phyloP scores from a whole-genome alignment of 2,888 invertebrate species.

The Spicauda simplicius region DNA sequence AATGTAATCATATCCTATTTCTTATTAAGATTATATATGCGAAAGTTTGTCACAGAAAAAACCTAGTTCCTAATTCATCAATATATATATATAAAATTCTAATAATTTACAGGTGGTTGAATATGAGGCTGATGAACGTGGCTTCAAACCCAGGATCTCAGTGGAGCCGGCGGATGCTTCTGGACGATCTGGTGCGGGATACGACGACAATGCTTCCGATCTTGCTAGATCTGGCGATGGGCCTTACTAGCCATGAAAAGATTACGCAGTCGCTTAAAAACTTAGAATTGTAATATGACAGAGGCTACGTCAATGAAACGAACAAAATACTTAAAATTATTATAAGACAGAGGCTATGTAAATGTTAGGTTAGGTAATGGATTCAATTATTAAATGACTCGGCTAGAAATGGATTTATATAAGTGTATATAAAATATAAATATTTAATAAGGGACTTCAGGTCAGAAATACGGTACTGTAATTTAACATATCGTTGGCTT shows the following conservation, averaged over 20 bases:
- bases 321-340: too few relatives aligned
- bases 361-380: neutral
- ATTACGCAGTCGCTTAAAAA: too few relatives aligned
- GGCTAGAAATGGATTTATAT: slow-evolving; percentile 25
- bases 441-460: neutral
- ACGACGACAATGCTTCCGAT: slow-evolving; percentile 68
- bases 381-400: slow-evolving; percentile 1
- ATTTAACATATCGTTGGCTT: neutral
- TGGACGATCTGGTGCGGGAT: slow-evolving; percentile 52
- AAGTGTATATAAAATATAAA: neutral
- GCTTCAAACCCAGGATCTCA: slow-evolving; percentile 88
- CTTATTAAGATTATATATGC: too few relatives aligned
- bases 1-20: too few relatives aligned
- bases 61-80: too few relatives aligned
- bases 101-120: slow-evolving; percentile 83
- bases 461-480: neutral
- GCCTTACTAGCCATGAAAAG: slow-evolving; percentile 56
- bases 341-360: neutral
- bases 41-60: too few relatives aligned
- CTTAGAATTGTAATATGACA: slow-evolving; percentile 1
- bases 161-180: slow-evolving; percentile 62
- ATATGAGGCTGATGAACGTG: slow-evolving; percentile 89
- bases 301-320: neutral
- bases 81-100: neutral
- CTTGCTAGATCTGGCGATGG: slow-evolving; percentile 60